Evolutionary conservation across 2,113 vertebrate genomes (phyloP).

Genomic region (Indri indri): DNA sequence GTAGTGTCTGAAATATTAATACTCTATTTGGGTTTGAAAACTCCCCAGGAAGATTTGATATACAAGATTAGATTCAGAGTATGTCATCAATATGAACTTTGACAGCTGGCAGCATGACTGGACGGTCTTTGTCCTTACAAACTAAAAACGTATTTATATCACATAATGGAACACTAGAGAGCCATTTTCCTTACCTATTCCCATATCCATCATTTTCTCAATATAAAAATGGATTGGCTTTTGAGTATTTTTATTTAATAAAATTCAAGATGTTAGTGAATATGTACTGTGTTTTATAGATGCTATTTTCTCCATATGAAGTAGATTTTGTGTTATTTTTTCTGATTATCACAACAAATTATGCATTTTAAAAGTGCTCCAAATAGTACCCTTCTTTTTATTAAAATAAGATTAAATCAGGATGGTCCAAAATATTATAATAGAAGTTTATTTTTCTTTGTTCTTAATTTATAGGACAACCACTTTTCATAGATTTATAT

Average conservation of each 20-base stretch:
- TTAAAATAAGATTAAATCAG: neutral
- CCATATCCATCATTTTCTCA: conserved; percentile 61
- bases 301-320: conserved; percentile 49
- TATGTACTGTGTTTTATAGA: conserved; percentile 49
- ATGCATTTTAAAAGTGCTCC: neutral
- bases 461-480: neutral
- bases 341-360: neutral
- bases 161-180: conserved; percentile 75
- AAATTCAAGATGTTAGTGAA: neutral
- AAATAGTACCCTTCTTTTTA: neutral
- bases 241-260: neutral
- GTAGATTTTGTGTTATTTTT: neutral
- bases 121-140: conserved; percentile 74
- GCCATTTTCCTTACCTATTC: conserved; percentile 72
- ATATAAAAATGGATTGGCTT: conserved; percentile 10
- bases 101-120: conserved; percentile 67
- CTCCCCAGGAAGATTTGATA: neutral
- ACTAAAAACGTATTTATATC: conserved; percentile 70
- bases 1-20: conserved; percentile 41
- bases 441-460: neutral
- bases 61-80: neutral
- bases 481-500: neutral
- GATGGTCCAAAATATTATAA: neutral
- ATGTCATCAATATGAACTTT: conserved; percentile 40
- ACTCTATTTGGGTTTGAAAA: conserved; percentile 25